Evolutionary conservation across 1,140 invertebrate genomes (phyloP).

Genomic region (Drosophila seguyi): DNA sequence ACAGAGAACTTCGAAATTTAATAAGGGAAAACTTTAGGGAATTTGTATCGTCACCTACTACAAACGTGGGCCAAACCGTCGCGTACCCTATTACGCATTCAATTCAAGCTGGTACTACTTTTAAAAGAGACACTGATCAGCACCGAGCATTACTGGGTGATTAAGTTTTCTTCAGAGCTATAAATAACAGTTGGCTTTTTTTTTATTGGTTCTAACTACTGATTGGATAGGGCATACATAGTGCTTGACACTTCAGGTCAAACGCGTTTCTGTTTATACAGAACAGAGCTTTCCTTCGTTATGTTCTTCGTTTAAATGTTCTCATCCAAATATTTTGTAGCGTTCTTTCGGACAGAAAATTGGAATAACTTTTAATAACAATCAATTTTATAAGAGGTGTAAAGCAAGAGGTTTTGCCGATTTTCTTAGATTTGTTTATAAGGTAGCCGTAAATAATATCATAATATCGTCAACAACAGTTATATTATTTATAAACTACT

Average conservation of each 20-base stretch:
- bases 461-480: no score
- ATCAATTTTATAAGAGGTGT: no score
- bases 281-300: not conserved
- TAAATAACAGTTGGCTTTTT: slow-evolving; percentile 1
- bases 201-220: no score
- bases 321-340: not conserved
- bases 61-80: slow-evolving; percentile 70
- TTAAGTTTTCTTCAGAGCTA: not conserved
- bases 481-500: no score
- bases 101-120: slow-evolving; percentile 46
- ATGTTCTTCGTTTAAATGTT: not conserved
- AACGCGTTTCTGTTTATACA: not conserved
- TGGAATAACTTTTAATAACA: not conserved
- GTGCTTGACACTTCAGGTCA: not conserved
- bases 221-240: not conserved
- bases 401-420: no score
- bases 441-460: no score
- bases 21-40: slow-evolving; percentile 96
- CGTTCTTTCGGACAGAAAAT: not conserved
- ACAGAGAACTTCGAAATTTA: slow-evolving; percentile 93
- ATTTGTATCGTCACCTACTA: slow-evolving; percentile 90
- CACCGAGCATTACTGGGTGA: slow-evolving; percentile 50
- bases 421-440: no score
- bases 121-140: slow-evolving; percentile 77
- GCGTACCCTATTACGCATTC: slow-evolving; percentile 43